Percentiles rank a stretch among this genome's conserved stretches.
Conservation (phyloP, 30 jellyfish, hydroid and myxozoan species). For the Aurelia aurita complex sp. Pacific region DNA sequence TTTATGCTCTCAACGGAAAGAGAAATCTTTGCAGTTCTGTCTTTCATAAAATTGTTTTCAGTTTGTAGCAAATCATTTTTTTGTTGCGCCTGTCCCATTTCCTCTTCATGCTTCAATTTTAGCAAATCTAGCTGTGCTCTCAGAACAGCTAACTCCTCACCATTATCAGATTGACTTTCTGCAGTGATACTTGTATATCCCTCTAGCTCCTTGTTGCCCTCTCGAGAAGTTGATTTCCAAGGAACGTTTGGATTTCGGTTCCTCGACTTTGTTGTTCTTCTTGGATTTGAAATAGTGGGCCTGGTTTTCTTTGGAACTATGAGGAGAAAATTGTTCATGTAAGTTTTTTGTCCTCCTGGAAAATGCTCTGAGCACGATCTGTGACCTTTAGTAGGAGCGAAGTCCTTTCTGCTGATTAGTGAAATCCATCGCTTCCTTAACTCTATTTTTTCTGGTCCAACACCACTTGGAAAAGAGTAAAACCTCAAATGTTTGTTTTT, state of each 20-base stretch:
- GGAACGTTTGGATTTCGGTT: slow-evolving; percentile 1
- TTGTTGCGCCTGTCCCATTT: not conserved
- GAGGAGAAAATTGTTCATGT: slow-evolving; percentile 11
- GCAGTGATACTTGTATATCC: too few species aligned
- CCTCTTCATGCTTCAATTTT: not conserved
- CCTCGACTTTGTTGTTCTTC: slow-evolving; percentile 2
- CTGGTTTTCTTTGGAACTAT: slow-evolving; percentile 28
- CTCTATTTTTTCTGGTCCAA: not conserved
- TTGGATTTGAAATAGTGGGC: too few species aligned
- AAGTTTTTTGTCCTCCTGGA: slow-evolving; percentile 36
- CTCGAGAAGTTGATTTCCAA: too few species aligned
- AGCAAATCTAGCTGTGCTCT: not conserved
- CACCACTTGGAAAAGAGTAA: slow-evolving; percentile 10
- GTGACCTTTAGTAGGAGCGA: slow-evolving; percentile 16
- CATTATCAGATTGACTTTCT: not conserved
- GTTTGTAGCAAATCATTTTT: not conserved
- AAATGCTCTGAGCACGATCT: slow-evolving; percentile 48
- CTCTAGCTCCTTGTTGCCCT: too few species aligned
- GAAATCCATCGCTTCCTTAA: not conserved
- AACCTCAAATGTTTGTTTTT: not conserved
- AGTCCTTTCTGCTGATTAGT: not conserved
- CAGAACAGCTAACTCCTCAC: slow-evolving; percentile 1
- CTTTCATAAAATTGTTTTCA: not conserved
- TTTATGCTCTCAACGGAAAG: slow-evolving; percentile 3
- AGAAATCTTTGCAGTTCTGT: slow-evolving; percentile 6